Conservation (phyloP, 1,140 invertebrate species). For the Hesperophylax magnus region DNA sequence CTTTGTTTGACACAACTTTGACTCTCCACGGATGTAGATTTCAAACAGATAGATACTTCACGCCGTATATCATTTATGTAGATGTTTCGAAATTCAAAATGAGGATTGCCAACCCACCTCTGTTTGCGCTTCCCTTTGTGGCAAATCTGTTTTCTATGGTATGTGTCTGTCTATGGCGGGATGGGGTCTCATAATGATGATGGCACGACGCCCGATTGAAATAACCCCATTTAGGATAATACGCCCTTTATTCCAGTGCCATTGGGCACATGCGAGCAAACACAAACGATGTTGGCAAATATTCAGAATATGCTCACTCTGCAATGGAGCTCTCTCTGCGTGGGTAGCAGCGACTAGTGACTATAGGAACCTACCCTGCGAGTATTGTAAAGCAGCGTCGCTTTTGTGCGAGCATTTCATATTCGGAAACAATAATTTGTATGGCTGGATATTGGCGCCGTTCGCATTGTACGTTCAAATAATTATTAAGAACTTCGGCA, state of each 20-base stretch:
- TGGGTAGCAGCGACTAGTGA: background rate
- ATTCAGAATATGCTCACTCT: conserved; percentile 34
- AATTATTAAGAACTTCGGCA: conserved; percentile 13
- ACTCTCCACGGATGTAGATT: background rate
- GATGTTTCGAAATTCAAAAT: conserved; percentile 34
- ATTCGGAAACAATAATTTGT: conserved; percentile 38
- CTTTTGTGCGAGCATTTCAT: conserved; percentile 31
- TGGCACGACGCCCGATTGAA: conserved; percentile 46
- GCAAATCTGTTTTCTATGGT: conserved; percentile 44
- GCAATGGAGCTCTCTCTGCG: conserved; percentile 5
- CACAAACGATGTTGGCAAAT: conserved; percentile 28
- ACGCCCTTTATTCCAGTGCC: conserved; percentile 46
- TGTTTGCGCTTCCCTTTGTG: conserved; percentile 40
- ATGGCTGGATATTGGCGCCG: conserved; percentile 22
- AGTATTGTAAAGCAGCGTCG: background rate
- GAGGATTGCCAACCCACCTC: conserved; percentile 3
- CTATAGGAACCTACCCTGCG: no score
- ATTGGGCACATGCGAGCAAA: conserved; percentile 29
- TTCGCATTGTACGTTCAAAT: conserved; percentile 24
- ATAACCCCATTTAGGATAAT: conserved; percentile 52
- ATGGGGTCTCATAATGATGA: conserved; percentile 30
- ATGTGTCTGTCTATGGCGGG: conserved; percentile 6
- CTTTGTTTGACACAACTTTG: background rate
- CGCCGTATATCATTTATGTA: background rate
- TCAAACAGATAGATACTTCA: background rate